Percentiles rank a stretch among this genome's conserved stretches.
Evolutionary conservation across 2,888 invertebrate genomes (phyloP).

Genomic region (Marronus borbonicus): DNA sequence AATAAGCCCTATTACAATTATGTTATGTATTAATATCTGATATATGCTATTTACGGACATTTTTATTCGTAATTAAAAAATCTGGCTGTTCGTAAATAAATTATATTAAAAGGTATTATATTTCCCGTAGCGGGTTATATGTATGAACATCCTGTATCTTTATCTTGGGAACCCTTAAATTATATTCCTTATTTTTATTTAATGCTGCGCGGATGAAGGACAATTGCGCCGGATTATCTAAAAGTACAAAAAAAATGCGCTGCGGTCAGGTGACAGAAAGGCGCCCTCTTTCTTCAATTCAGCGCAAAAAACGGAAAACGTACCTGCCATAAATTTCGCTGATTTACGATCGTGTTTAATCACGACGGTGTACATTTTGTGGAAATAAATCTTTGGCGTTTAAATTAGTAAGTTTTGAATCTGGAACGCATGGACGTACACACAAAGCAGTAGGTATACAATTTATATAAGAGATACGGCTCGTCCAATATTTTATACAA

Average conservation of each 20-base stretch:
- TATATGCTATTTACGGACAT: too few relatives aligned
- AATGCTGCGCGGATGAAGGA: not conserved
- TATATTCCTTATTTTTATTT: too few relatives aligned
- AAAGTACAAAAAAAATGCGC: constrained; percentile 1
- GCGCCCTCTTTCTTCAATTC: constrained; percentile 8
- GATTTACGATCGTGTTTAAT: constrained; percentile 32
- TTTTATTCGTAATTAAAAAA: too few relatives aligned
- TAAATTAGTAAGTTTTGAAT: constrained; percentile 32
- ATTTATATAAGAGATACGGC: constrained; percentile 24
- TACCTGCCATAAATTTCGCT: constrained; percentile 24
- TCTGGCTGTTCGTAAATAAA: not conserved
- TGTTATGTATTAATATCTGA: too few relatives aligned
- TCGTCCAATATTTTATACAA: constrained; percentile 37
- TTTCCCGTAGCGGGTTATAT: too few relatives aligned
- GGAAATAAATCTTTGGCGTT: constrained; percentile 20
- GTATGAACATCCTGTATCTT: not conserved
- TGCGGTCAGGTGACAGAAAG: not conserved
- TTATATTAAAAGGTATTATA: too few relatives aligned
- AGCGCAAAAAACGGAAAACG: constrained; percentile 1
- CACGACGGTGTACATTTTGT: constrained; percentile 11
- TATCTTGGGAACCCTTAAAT: not conserved
- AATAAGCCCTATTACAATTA: too few relatives aligned
- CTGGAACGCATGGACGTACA: constrained; percentile 16
- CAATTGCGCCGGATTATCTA: not conserved
- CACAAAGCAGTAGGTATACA: constrained; percentile 8